phyloP scores from a whole-genome alignment of 2,797 vertebrate genomes.

The Babyrousa celebensis region DNA sequence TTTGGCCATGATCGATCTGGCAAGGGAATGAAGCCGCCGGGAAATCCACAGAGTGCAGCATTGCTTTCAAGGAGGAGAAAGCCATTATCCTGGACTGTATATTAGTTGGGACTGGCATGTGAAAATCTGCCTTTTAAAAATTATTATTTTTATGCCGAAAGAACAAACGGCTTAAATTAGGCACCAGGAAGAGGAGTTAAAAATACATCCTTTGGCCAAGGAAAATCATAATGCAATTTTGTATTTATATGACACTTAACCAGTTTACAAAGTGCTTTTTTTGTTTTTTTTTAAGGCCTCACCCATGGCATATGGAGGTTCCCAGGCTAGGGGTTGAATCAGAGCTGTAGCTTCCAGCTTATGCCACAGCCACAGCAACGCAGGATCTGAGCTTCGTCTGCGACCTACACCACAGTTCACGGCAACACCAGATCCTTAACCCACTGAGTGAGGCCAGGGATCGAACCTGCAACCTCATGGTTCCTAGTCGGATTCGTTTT shows the following conservation, averaged over 20 bases:
- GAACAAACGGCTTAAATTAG: slow-evolving; percentile 42
- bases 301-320: too few relatives aligned
- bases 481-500: too few relatives aligned
- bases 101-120: slow-evolving; percentile 23
- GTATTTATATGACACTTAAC: neutral
- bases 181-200: neutral
- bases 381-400: too few relatives aligned
- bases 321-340: too few relatives aligned
- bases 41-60: neutral
- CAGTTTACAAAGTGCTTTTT: neutral
- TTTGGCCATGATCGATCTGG: slow-evolving; percentile 18
- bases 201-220: slow-evolving; percentile 1
- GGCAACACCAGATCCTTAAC: too few relatives aligned
- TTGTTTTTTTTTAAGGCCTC: too few relatives aligned
- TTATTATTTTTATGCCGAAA: neutral
- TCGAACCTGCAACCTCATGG: too few relatives aligned
- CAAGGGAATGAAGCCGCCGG: neutral
- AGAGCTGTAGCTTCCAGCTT: too few relatives aligned
- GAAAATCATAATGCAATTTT: neutral
- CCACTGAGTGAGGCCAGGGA: too few relatives aligned
- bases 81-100: neutral
- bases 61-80: slow-evolving; percentile 48
- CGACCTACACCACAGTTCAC: too few relatives aligned
- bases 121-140: neutral
- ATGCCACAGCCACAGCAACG: too few relatives aligned